phyloP scores from a whole-genome alignment of 2,113 vertebrate species.

The Todiramphus chloris region DNA sequence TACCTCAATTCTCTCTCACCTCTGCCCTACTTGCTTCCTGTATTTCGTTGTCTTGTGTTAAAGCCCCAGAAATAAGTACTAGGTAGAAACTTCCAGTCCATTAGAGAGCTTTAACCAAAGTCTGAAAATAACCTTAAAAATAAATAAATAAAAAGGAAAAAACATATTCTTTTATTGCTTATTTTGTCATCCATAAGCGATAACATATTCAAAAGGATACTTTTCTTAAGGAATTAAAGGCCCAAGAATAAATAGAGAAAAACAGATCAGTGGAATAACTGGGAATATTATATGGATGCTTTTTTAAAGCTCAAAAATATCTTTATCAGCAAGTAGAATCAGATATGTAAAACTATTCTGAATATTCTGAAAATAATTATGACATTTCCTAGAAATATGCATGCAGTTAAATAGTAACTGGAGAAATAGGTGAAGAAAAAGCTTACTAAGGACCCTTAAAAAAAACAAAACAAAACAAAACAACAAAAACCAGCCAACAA shows the following conservation, averaged over 20 bases:
- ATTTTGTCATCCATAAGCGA: neutral
- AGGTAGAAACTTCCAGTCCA: neutral
- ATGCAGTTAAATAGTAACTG: neutral
- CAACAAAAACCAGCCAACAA: neutral
- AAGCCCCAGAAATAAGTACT: neutral
- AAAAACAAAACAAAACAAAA: neutral
- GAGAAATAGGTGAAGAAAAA: neutral
- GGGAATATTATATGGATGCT: neutral
- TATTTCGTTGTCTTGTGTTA: neutral
- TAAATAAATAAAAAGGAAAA: neutral
- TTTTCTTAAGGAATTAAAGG: neutral
- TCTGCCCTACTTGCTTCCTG: conserved; percentile 20
- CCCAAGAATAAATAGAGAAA: neutral
- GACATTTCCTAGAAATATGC: neutral
- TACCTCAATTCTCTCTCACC: conserved; percentile 17
- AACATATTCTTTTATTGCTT: neutral
- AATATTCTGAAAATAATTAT: neutral
- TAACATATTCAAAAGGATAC: neutral
- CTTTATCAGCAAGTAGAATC: neutral
- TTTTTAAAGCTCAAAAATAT: neutral
- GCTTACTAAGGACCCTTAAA: neutral
- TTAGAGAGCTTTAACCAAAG: neutral
- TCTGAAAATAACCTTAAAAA: neutral
- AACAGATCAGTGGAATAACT: neutral
- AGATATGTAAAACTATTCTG: neutral